Evolutionary conservation across 2,888 invertebrate species (phyloP), one percentile per base, ranked within the genome.

Genomic region (Nomada lathburiana): DNA sequence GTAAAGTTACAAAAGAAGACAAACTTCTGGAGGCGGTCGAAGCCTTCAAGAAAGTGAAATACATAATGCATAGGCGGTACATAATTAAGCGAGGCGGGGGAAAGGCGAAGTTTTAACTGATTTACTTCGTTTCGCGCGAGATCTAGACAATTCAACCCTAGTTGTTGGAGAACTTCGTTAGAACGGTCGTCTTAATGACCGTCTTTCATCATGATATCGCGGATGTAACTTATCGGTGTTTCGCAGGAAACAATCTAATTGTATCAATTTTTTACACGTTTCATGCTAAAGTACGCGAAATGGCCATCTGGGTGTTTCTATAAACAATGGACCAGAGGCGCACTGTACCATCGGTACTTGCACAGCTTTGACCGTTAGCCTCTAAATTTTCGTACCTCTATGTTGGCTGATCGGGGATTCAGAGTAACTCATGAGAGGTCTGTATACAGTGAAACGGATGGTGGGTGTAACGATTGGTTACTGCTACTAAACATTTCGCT

Each of bases 381-480:
- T 74, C 77, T 82, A 83, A 83, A 83, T 83, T 77, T 82, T 83
- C 82, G 52, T 73, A 57, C 29, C 69, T 69, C 64, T 26, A 10
- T 52, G 70, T 53, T 53, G 13, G 67, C 29, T 26, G 83, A 60
- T 80, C 77, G 74, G 55, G 73, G 79, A 84, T 78, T 77, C 86
- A 29, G 36, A 36, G 80, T 87, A 87, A 82, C 87, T 86, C 80
- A 74, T 68, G 84, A 78, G 73, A 62, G 78, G 71, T 64, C 53
- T 68, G 75, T 76, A 75, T 80, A 86, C 84, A 71, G 85, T 77
- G 77, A 80, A 88, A 87, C 57, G 74, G 79, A 88, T 68, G 83
- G 80, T 52, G 64, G 72, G 63, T 81, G 88, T 82, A 88, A 86
- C 86, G 84, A 88, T 87, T 83, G 83, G 85, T 89, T 85, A 74